A percentile compares a stretch with the other conserved stretches of the same genome.
Evolutionary conservation across 2,797 vertebrate genomes (phyloP).

Genomic region (Orestias chungarensis): DNA sequence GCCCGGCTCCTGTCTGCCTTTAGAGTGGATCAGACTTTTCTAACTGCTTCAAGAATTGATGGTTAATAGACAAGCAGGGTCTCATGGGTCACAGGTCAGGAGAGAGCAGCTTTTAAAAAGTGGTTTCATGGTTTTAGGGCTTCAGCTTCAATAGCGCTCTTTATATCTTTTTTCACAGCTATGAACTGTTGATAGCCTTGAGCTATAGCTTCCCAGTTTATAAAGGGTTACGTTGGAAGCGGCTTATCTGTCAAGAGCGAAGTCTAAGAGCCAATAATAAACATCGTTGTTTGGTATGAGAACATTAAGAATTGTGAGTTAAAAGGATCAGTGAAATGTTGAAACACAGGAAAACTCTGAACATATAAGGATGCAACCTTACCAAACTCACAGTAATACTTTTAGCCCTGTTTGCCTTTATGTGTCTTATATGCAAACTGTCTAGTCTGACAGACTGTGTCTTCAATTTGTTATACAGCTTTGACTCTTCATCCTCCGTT

Average conservation of each 20-base stretch:
- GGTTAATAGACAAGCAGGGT: conserved; percentile 81
- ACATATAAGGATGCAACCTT: neutral
- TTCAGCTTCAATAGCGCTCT: conserved; percentile 66
- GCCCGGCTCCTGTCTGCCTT: conserved; percentile 76
- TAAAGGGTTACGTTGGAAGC: conserved; percentile 49
- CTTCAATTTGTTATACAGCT: conserved; percentile 53
- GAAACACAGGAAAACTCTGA: neutral
- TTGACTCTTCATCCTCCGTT: conserved; percentile 47
- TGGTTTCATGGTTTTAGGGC: conserved; percentile 74
- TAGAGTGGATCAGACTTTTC: conserved; percentile 81
- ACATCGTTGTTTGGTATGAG: conserved; percentile 1
- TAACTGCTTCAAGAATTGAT: conserved; percentile 75
- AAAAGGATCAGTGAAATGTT: neutral
- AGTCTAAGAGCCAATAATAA: conserved; percentile 5
- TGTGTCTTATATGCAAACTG: conserved; percentile 3
- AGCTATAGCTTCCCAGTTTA: conserved; percentile 58
- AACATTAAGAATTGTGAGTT: conserved; percentile 14
- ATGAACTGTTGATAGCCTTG: conserved; percentile 74
- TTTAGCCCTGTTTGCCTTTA: neutral
- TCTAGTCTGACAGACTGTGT: conserved; percentile 32
- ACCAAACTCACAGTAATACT: neutral
- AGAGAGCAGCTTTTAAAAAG: conserved; percentile 75
- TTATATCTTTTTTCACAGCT: conserved; percentile 73
- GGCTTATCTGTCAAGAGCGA: conserved; percentile 35
- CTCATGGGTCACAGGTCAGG: conserved; percentile 69